Base-by-base conservation (phyloP, 2,797 vertebrate genomes). In the Loris lydekkerianus region DNA sequence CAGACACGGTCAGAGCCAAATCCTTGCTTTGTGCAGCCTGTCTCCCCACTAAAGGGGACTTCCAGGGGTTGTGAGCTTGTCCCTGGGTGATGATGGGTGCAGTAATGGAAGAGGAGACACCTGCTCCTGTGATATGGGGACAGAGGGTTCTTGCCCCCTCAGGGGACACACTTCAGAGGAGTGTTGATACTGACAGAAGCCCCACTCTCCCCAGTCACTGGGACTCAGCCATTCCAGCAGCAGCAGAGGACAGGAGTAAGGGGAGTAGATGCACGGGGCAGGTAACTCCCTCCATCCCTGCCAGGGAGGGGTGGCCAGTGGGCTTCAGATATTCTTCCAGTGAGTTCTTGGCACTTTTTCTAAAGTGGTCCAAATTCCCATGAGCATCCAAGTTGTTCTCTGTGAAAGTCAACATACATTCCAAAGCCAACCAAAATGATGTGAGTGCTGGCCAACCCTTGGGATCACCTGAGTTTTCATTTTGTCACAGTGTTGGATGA, bases 331-430 rank as follows among this genome's bases (percentile, higher is more conserved):
- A 8, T 63, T 73, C 86, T 73, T 86, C 83, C 65, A 65, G 40
- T 29, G 49, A 69, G 9, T 86, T 78, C 88, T 85, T 92, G 40
- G 37, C n/a, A 53, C 27, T 88, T n/a, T 63, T 78, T 40, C 34
- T 95, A 77, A 85, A 84, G 80, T 5, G 40, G 15, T 21, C 56
- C 84, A 21, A 69, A 72, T 91, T 76, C 60, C 27, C 60, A 21
- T n/a, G 49, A 60, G 31, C 17, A 60, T 65, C 58, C 11, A 43
- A 37, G 25, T 34, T 58, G 40, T 58, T 93, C 10, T 15, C 29
- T 76, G 0, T 60, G 67, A 84, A 78, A 84, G 61, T 53, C 31
- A 27, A 49, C 27, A 40, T 21, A 58, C 14, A 69, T 76, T 37
- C 37, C 63, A 76, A 77, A 93, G 31, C 29, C 75, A 77, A 31